Base-by-base conservation (phyloP, 1,140 invertebrate species). In the Paralvinella palmiformis region DNA sequence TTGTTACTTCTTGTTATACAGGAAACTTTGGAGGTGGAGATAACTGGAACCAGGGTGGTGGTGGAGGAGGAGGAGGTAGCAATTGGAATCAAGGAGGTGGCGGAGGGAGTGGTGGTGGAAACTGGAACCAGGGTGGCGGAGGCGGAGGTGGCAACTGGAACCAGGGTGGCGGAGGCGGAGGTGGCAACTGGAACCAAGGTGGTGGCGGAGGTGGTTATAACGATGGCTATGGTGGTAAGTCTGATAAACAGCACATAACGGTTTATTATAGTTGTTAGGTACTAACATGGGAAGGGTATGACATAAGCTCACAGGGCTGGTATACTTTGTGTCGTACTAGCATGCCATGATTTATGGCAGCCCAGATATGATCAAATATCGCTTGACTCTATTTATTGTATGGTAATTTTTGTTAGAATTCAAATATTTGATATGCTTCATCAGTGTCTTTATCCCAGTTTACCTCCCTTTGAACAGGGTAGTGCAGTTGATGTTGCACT, bases 91-190 rank as follows among this genome's bases (percentile, higher is more conserved):
- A 56, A 31, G 53, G 53, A 56, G 53, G 53, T 5, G 53, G 53
- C 15, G 53, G 53, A 24, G n/a, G n/a, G n/a, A n/a, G 55, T 7
- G 55, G 55, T 32, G 55, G 55, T 20, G 55, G 53, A 41, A 41
- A 41, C 53, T 56, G 53, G 53, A 56, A 56, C 53, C 53, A 56
- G 29, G 53, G 53, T 24, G 53, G n/a, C n/a, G n/a, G n/a, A n/a
- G n/a, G n/a, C n/a, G n/a, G n/a, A n/a, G n/a, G n/a, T n/a, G n/a
- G n/a, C n/a, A n/a, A n/a, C n/a, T n/a, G n/a, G n/a, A n/a, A n/a
- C n/a, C n/a, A n/a, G n/a, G n/a, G 53, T 5, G 53, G 53, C 15
- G 53, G 53, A 24, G 27, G 55, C 7, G 55, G 55, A 10, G 55
- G 55, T 20, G 55, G 53, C 10, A 41, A 41, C 53, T 56, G 53